These are phyloP conservation scores for Strigamia maritima DNA, from an alignment of 2,888 invertebrate species.

Conservation along the genomic window DNA sequence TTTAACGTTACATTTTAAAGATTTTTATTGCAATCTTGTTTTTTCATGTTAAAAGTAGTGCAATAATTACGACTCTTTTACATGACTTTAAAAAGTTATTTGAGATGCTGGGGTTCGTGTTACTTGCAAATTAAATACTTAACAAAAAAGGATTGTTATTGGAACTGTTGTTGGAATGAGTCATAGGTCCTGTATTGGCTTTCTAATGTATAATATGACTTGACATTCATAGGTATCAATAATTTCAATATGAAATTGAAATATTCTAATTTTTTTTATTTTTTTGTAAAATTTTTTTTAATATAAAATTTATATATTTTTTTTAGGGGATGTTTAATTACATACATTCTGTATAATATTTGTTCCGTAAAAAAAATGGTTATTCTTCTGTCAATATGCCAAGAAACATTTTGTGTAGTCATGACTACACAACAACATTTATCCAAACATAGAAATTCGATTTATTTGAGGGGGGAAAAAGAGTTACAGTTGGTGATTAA, in stretches of 20 bases:
- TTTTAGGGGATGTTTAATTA: too few species aligned
- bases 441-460: neutral
- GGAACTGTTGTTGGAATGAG: neutral
- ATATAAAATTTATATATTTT: neutral
- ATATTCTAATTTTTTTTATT: neutral
- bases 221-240: neutral
- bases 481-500: neutral
- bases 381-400: slow-evolving; percentile 5
- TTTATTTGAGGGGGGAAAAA: neutral
- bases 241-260: neutral
- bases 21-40: neutral
- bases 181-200: neutral
- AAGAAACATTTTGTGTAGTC: neutral
- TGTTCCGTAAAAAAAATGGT: neutral
- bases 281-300: neutral
- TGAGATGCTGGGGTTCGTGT: neutral
- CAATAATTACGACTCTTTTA: slow-evolving; percentile 24
- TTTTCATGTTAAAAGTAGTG: neutral
- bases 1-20: neutral
- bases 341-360: neutral
- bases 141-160: slow-evolving; percentile 25
- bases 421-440: neutral
- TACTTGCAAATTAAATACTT: slow-evolving; percentile 28
- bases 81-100: neutral
- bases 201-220: neutral